Evolutionary conservation across 2,888 invertebrate genomes (phyloP).

Genomic region (Antitype chi): DNA sequence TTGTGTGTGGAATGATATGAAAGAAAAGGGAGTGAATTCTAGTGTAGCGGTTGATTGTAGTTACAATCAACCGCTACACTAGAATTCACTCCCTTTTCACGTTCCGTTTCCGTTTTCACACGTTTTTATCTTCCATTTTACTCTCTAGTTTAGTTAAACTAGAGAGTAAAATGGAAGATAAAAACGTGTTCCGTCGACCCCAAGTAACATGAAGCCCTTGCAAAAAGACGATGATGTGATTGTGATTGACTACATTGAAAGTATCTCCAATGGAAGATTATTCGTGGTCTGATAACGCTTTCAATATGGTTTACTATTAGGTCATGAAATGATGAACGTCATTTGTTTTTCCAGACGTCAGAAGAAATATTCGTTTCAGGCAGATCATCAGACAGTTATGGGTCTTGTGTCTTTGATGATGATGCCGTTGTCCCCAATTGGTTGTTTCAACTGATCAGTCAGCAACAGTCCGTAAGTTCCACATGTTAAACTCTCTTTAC

Average conservation of each 20-base stretch:
- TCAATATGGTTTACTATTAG: background rate
- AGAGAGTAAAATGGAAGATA: background rate
- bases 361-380: slow-evolving; percentile 85
- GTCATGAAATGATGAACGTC: background rate
- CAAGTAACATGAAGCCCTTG: too few species aligned
- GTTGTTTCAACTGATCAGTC: slow-evolving; percentile 83
- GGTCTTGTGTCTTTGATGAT: slow-evolving; percentile 81
- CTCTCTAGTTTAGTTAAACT: too few species aligned
- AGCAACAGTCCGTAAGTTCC: slow-evolving; percentile 79
- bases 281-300: background rate
- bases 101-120: too few species aligned
- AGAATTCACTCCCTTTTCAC: background rate
- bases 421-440: slow-evolving; percentile 84
- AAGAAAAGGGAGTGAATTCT: background rate
- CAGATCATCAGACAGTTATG: slow-evolving; percentile 82
- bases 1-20: background rate
- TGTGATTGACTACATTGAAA: background rate
- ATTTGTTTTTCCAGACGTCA: slow-evolving; percentile 74
- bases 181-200: background rate
- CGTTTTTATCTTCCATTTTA: too few species aligned
- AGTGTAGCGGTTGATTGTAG: background rate
- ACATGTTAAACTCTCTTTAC: background rate
- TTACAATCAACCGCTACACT: background rate
- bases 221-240: background rate
- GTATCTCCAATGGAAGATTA: background rate